phyloP scores from a whole-genome alignment of 2,113 vertebrate species.

The Mus spicilegus region DNA sequence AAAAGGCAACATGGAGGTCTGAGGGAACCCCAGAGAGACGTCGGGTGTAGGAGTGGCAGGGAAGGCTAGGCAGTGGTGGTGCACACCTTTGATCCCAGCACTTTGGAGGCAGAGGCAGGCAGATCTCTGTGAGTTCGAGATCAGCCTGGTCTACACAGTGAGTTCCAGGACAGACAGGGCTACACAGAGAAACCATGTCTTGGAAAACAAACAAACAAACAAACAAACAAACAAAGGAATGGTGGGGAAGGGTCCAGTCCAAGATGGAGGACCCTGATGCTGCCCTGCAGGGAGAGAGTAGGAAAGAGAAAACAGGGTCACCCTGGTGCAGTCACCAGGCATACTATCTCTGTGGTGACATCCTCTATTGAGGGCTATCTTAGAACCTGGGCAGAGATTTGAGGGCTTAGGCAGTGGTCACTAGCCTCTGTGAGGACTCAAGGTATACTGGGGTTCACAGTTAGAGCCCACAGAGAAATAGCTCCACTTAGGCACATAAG shows the following conservation, averaged over 20 bases:
- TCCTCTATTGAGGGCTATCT: no score
- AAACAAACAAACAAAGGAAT: background rate
- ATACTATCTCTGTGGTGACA: background rate
- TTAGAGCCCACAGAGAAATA: no score
- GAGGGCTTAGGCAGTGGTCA: background rate
- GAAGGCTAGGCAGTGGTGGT: background rate
- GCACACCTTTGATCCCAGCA: background rate
- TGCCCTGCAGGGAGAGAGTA: background rate
- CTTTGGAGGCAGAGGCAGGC: background rate
- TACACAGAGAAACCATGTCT: background rate
- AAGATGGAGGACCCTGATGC: background rate
- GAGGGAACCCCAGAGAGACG: background rate
- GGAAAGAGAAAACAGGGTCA: background rate
- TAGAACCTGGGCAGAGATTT: background rate
- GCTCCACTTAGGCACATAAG: no score
- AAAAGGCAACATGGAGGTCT: rapidly evolving
- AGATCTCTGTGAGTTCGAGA: background rate
- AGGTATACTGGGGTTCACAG: background rate
- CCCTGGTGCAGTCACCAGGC: rapidly evolving
- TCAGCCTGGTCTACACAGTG: background rate
- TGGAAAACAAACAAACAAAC: background rate
- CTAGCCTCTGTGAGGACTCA: background rate
- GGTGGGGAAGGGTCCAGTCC: background rate
- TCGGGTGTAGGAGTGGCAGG: background rate
- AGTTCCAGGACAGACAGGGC: background rate